phyloP scores from a whole-genome alignment of 2,888 invertebrate genomes.

The Romanomermis culicivorax region DNA sequence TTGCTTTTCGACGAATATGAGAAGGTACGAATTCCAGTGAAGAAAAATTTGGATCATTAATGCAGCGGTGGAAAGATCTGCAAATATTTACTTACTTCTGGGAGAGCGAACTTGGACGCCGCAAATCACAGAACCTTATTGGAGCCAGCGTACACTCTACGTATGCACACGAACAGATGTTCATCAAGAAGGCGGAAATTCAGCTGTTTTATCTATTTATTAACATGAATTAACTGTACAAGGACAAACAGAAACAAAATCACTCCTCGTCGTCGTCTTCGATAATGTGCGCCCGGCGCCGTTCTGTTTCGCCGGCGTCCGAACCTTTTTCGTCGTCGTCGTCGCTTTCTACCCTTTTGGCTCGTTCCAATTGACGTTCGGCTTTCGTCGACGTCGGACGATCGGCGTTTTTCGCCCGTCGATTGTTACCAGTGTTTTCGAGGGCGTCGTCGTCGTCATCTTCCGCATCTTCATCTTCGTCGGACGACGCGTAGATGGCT shows the following conservation, averaged over 20 bases:
- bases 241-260: not conserved
- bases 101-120: no score
- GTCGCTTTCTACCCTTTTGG: slow-evolving; percentile 14
- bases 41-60: no score
- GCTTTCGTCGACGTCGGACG: not conserved
- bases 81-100: no score
- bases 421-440: not conserved
- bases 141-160: no score
- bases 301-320: not conserved
- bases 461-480: not conserved
- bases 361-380: not conserved
- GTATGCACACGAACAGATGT: no score
- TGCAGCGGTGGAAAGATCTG: no score
- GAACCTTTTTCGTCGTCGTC: slow-evolving; percentile 10
- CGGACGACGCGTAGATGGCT: not conserved
- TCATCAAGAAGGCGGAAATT: no score
- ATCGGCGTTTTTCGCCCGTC: not conserved
- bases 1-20: no score
- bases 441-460: not conserved
- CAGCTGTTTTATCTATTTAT: no score
- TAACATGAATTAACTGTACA: no score
- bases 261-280: slow-evolving; percentile 1
- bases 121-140: no score
- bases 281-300: not conserved
- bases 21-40: no score